These are phyloP conservation scores for Anguilla marmorata DNA, from an alignment of 2,797 vertebrate genomes.

Conservation along the genomic window DNA sequence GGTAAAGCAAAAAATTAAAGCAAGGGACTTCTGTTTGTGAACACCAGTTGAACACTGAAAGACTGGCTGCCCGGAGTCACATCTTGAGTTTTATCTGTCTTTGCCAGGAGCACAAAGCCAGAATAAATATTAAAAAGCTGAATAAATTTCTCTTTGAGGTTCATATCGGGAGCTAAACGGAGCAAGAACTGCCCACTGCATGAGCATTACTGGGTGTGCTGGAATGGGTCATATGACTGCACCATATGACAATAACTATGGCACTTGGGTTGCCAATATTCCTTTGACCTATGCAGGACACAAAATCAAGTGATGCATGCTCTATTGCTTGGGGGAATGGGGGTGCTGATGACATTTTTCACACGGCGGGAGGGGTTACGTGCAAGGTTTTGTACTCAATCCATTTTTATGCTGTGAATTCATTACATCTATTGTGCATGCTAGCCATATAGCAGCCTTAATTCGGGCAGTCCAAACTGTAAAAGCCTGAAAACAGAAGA, in stretches of 20 bases:
- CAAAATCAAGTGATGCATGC: neutral
- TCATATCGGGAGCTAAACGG: neutral
- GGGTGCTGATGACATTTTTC: too few relatives aligned
- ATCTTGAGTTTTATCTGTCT: neutral
- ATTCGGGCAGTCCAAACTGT: neutral
- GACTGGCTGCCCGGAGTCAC: neutral
- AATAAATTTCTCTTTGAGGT: neutral
- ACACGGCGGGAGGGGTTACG: neutral
- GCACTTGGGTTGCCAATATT: neutral
- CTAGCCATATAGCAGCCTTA: neutral
- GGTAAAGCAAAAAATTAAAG: neutral
- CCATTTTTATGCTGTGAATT: too few relatives aligned
- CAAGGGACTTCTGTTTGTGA: neutral
- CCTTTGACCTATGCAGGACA: neutral
- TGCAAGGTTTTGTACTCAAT: neutral
- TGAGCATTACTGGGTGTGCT: too few relatives aligned
- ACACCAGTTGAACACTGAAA: neutral
- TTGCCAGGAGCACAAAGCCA: neutral
- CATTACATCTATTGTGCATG: neutral
- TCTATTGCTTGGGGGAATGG: neutral
- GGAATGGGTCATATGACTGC: neutral
- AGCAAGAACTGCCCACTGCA: neutral
- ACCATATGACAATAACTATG: neutral
- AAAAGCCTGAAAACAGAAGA: neutral
- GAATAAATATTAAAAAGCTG: slow-evolving; percentile 8